Base-by-base conservation (phyloP, 1,140 invertebrate species). In the Dendrolimus kikuchii region DNA sequence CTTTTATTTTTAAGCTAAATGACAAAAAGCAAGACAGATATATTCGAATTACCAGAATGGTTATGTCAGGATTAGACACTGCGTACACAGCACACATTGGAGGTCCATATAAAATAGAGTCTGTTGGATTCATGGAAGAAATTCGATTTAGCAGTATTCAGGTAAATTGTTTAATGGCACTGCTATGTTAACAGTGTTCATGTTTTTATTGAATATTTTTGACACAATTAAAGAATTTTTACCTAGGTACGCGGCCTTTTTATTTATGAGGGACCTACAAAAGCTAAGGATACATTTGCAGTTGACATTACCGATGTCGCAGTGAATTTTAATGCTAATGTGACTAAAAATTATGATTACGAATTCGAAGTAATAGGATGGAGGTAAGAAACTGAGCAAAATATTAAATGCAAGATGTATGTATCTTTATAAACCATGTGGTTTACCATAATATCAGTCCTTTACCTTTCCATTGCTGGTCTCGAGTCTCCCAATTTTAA, bases 121-220 rank as follows among this genome's bases (percentile, higher is more conserved):
- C 45, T 4, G 4, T 49, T 5, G 62, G 64, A 47, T 59, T 77
- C 6, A 59, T 51, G 4, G 79, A 82, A 38, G 50, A 65, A 37
- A 53, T 79, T 4, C 52, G 68, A 48, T 82, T 72, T 59, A 62
- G 68, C 51, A 64, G 55, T n/a, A 51, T 80, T 49, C 70, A 70
- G 64, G 77, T 79, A 66, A 38, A 43, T 38, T 6, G 38, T 38
- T 23, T 23, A 23, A 23, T 3, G 23, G 23, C 23, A 23, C 3
- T 23, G 23, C 23, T 23, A 23, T 23, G 23, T 23, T 23, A 23
- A 23, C 23, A 23, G 23, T 23, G 23, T 23, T 23, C 23, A 23
- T 23, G 23, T 23, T 23, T 23, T 23, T 3, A 1, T 23, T 23
- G 23, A 23, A 23, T 23, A 23, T 23, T 23, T 23, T 23, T 23